phyloP scores from a whole-genome alignment of 37 sponge, comb jelly and placozoan species.

The Corticium candelabrum region DNA sequence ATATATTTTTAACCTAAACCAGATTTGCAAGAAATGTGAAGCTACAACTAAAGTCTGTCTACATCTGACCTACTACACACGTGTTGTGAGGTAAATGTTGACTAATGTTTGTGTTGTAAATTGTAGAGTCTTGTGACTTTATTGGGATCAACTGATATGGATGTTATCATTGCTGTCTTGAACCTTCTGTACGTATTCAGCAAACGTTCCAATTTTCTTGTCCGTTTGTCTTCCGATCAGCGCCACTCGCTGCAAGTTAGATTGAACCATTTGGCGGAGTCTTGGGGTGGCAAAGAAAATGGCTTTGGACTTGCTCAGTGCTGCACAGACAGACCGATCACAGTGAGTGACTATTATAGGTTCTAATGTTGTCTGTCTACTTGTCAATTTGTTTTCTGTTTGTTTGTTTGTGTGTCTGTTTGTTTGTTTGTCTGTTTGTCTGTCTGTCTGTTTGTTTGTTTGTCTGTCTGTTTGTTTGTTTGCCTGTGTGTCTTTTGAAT shows the following conservation, averaged over 20 bases:
- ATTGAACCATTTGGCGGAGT: slow-evolving; percentile 84
- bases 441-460: no score
- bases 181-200: slow-evolving; percentile 94
- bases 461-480: no score
- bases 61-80: no score
- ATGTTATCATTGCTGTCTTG: slow-evolving; percentile 86
- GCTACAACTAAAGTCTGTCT: no score
- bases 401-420: no score
- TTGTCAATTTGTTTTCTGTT: no score
- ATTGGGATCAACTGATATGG: slow-evolving; percentile 76
- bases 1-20: no score
- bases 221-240: slow-evolving; percentile 57
- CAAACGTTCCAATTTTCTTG: slow-evolving; percentile 90
- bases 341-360: slow-evolving; percentile 16
- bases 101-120: background rate
- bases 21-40: no score
- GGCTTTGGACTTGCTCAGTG: slow-evolving; percentile 87
- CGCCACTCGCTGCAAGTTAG: slow-evolving; percentile 43
- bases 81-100: background rate
- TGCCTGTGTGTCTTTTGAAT: background rate
- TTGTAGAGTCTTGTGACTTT: slow-evolving; percentile 12
- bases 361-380: background rate
- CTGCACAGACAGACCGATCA: slow-evolving; percentile 36
- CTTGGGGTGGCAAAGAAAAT: slow-evolving; percentile 93
- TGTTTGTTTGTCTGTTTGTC: no score